These are phyloP conservation scores for Cheilosia vulpina DNA, from an alignment of 2,888 invertebrate species.

Conservation along the genomic window DNA sequence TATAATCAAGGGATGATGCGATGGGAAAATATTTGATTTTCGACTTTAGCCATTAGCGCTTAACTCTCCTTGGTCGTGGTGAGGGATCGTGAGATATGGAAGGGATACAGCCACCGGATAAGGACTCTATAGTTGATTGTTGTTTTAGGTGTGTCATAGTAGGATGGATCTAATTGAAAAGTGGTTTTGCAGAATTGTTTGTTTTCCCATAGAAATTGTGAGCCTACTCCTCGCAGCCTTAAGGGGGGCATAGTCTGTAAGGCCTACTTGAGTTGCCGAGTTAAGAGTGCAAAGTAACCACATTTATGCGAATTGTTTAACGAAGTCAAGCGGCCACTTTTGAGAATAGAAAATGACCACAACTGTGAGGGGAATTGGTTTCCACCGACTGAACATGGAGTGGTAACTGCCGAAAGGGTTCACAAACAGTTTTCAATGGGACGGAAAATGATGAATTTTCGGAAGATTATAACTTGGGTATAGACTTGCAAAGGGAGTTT, in stretches of 20 bases:
- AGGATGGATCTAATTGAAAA: conserved; percentile 56
- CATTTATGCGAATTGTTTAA: conserved; percentile 51
- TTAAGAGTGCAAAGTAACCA: conserved; percentile 71
- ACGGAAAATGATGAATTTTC: too few relatives aligned
- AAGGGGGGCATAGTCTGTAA: conserved; percentile 23
- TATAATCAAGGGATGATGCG: conserved; percentile 73
- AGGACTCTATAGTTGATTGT: conserved; percentile 17
- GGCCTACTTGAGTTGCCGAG: conserved; percentile 54
- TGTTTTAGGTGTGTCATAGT: conserved; percentile 41
- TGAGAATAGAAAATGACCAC: neutral
- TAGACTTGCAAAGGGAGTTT: too few relatives aligned
- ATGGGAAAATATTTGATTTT: conserved; percentile 74
- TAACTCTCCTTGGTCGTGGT: conserved; percentile 11
- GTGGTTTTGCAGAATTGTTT: conserved; percentile 41
- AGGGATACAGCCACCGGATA: conserved; percentile 3
- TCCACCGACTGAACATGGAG: neutral
- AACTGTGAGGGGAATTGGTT: neutral
- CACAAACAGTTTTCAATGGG: too few relatives aligned
- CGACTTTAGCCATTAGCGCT: conserved; percentile 68
- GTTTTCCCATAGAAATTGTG: conserved; percentile 29
- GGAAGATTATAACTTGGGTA: too few relatives aligned
- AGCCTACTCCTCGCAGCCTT: neutral
- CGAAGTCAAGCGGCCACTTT: conserved; percentile 21
- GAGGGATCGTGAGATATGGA: neutral
- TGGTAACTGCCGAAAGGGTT: neutral